Conservation (phyloP, 2,797 vertebrate genomes). For the Poecilia velifera region DNA sequence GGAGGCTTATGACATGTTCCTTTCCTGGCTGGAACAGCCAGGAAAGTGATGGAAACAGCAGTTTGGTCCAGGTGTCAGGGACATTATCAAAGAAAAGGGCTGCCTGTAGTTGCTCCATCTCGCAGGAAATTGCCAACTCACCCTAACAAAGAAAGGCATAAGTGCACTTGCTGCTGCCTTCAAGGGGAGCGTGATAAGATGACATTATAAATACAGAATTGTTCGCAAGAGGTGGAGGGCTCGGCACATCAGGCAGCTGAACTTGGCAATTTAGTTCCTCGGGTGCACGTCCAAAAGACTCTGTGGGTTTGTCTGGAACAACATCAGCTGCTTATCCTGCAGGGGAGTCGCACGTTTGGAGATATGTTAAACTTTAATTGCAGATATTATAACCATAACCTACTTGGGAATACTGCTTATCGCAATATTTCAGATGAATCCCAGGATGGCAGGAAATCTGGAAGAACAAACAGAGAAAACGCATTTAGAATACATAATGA, state of each 20-base stretch:
- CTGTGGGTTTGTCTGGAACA: constrained; percentile 57
- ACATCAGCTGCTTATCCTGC: constrained; percentile 48
- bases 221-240: constrained; percentile 78
- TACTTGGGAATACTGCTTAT: neutral
- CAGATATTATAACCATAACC: constrained; percentile 19
- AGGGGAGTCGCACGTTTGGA: constrained; percentile 19
- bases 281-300: constrained; percentile 37
- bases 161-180: constrained; percentile 92
- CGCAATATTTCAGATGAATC: constrained; percentile 15
- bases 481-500: neutral
- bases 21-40: constrained; percentile 78
- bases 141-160: constrained; percentile 98
- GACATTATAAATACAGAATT: constrained; percentile 91
- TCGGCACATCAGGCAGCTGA: constrained; percentile 85
- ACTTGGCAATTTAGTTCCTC: constrained; percentile 76
- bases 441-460: neutral
- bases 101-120: constrained; percentile 93
- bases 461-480: neutral
- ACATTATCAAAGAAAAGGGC: constrained; percentile 93
- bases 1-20: constrained; percentile 78
- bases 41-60: constrained; percentile 89
- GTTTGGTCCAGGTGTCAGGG: constrained; percentile 91
- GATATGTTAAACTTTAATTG: constrained; percentile 29
- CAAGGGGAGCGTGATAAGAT: constrained; percentile 93
- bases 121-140: constrained; percentile 97